A percentile compares a stretch with the other conserved stretches of the same genome.
phyloP scores from a whole-genome alignment of 2,888 invertebrate species.

The Leptopilina myrica region DNA sequence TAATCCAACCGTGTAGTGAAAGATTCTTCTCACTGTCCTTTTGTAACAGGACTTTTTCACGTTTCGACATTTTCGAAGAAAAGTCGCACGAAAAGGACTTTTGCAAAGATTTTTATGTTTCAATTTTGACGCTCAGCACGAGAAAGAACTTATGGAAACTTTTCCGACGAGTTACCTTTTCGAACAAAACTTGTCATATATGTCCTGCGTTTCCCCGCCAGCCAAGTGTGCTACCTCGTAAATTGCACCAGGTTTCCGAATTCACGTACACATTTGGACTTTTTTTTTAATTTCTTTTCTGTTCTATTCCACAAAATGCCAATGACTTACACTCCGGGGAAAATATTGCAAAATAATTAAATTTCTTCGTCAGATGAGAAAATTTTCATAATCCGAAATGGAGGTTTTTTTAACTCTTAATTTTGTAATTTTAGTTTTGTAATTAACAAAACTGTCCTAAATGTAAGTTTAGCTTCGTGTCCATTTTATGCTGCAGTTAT shows the following conservation, averaged over 20 bases:
- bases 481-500: background rate
- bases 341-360: background rate
- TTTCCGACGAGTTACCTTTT: conserved; percentile 11
- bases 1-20: background rate
- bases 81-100: conserved; percentile 17
- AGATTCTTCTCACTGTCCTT: background rate
- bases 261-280: background rate
- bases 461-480: background rate
- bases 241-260: conserved; percentile 23
- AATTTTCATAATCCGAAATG: too few relatives aligned
- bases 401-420: background rate
- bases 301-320: background rate
- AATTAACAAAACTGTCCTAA: conserved; percentile 4
- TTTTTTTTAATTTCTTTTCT: background rate
- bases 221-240: conserved; percentile 15
- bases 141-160: conserved; percentile 19
- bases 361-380: too few relatives aligned
- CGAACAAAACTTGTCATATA: conserved; percentile 29
- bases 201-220: background rate
- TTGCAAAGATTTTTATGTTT: conserved; percentile 22
- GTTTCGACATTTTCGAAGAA: background rate
- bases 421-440: background rate
- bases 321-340: background rate
- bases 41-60: background rate
- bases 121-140: conserved; percentile 15